These are phyloP conservation scores for Hermetia illucens DNA, from an alignment of 1,140 invertebrate species.

Conservation along the genomic window DNA sequence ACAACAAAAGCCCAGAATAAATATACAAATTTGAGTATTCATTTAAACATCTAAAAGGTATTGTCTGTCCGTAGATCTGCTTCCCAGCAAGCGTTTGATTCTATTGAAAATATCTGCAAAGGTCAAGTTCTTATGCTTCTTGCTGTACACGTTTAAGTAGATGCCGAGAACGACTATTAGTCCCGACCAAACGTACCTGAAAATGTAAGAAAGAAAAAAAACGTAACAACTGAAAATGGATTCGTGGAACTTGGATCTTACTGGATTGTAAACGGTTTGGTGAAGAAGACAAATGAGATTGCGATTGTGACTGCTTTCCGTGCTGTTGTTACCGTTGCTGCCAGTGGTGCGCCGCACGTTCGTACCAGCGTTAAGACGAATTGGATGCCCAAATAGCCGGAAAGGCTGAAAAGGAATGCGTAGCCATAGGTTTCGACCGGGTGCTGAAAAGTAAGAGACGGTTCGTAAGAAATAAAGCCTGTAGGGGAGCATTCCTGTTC, in stretches of 20 bases:
- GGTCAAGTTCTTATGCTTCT: conserved; percentile 39
- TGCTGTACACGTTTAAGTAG: conserved; percentile 80
- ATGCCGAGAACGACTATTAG: conserved; percentile 75
- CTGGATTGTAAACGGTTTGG: conserved; percentile 88
- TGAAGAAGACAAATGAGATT: conserved; percentile 84
- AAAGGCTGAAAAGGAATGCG: conserved; percentile 70
- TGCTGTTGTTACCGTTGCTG: conserved; percentile 78
- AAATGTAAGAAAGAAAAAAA: conserved; percentile 29
- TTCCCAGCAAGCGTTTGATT: neutral
- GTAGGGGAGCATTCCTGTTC: neutral
- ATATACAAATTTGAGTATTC: no score
- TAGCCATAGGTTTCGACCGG: conserved; percentile 69
- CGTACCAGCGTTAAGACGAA: conserved; percentile 79
- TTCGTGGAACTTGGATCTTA: conserved; percentile 40
- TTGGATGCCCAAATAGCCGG: conserved; percentile 85
- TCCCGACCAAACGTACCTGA: conserved; percentile 81
- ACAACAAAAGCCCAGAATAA: no score
- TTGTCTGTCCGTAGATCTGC: no score
- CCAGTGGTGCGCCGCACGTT: conserved; percentile 74
- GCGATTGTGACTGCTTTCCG: conserved; percentile 86
- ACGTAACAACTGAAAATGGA: conserved; percentile 3
- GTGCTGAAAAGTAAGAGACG: conserved; percentile 37
- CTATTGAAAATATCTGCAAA: conserved; percentile 16
- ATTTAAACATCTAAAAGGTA: no score
- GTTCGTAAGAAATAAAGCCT: neutral